These are phyloP conservation scores for Ammodytes marinus DNA, from an alignment of 2,113 vertebrate species.

Conservation along the genomic window DNA sequence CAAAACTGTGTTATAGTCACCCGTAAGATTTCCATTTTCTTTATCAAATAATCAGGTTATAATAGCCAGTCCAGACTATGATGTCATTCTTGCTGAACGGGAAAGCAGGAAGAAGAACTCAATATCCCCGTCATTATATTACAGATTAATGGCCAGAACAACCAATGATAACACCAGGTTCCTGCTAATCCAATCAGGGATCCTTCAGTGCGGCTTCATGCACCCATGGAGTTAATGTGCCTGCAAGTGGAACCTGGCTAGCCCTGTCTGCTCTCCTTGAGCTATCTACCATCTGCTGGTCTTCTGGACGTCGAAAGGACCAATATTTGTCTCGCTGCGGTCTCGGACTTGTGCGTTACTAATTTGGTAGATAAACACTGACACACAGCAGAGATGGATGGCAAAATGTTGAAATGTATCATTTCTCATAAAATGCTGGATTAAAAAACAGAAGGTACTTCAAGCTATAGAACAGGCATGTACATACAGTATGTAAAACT, in stretches of 20 bases:
- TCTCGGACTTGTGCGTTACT: constrained; percentile 4
- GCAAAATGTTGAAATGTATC: neutral
- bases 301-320: constrained; percentile 27
- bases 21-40: constrained; percentile 23
- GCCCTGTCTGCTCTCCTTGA: constrained; percentile 30
- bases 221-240: constrained; percentile 43
- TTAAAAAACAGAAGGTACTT: neutral
- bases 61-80: constrained; percentile 41
- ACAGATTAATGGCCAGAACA: constrained; percentile 39
- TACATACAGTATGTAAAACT: neutral
- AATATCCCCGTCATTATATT: constrained; percentile 49
- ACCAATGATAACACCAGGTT: constrained; percentile 28
- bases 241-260: constrained; percentile 40
- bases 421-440: neutral
- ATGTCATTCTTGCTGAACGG: constrained; percentile 37
- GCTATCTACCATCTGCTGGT: constrained; percentile 67
- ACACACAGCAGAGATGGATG: neutral
- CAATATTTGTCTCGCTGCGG: constrained; percentile 28
- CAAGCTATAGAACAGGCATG: neutral
- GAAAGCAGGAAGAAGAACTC: constrained; percentile 19
- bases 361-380: constrained; percentile 26
- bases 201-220: constrained; percentile 36
- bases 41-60: constrained; percentile 55
- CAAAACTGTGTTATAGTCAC: neutral
- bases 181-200: constrained; percentile 54